phyloP scores from a whole-genome alignment of 1,140 invertebrate genomes.

The Drosophila mayri region DNA sequence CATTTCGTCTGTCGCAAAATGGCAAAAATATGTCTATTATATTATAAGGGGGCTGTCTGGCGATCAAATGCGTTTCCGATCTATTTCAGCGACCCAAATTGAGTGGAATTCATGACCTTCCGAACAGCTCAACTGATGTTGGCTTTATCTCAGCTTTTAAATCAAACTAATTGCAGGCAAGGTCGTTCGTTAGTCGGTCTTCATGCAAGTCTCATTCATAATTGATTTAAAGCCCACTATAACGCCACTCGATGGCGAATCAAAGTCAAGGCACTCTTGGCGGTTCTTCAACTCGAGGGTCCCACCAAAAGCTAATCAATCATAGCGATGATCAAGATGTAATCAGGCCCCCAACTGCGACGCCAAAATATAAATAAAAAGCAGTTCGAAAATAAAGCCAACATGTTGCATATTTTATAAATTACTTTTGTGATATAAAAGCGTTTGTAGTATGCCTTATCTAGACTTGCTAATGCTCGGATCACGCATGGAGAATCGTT shows the following conservation, averaged over 20 bases:
- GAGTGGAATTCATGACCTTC: constrained; percentile 19
- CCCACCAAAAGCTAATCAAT: constrained; percentile 22
- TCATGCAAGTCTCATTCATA: constrained; percentile 12
- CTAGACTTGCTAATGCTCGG: constrained; percentile 39
- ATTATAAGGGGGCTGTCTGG: constrained; percentile 7
- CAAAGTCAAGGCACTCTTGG: constrained; percentile 27
- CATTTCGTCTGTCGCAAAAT: constrained; percentile 20
- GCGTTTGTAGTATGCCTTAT: constrained; percentile 9
- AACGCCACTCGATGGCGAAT: constrained; percentile 33
- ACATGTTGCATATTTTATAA: constrained; percentile 21
- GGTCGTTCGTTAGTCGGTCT: constrained; percentile 13
- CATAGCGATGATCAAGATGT: constrained; percentile 13
- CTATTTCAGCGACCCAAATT: constrained; percentile 41
- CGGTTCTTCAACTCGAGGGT: constrained; percentile 44
- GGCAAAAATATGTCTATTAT: background rate
- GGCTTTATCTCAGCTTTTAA: constrained; percentile 17
- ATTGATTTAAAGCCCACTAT: constrained; percentile 20
- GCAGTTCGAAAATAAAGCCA: background rate
- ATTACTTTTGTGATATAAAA: constrained; percentile 23
- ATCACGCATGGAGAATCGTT: constrained; percentile 12
- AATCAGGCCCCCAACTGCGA: constrained; percentile 32
- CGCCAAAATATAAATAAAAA: background rate
- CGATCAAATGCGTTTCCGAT: constrained; percentile 41
- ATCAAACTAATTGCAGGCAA: constrained; percentile 41
- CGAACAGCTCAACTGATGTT: constrained; percentile 19